A percentile compares a stretch with the other conserved stretches of the same genome.
Conservation (phyloP, 2,888 invertebrate species). For the Lithodes maja region DNA sequence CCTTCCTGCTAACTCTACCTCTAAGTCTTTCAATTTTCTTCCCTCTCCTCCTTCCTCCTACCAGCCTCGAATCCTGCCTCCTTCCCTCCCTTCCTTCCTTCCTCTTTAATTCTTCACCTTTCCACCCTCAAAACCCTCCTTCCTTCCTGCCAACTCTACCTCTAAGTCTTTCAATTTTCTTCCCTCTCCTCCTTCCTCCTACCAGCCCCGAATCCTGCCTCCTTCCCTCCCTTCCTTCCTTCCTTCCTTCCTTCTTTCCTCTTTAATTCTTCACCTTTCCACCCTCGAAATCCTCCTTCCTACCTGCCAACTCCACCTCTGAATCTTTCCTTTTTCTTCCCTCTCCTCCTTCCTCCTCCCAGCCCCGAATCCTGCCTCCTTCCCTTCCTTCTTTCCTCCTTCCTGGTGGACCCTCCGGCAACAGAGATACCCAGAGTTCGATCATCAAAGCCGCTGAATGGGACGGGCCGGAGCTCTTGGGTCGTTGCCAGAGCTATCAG, state of each 20-base stretch:
- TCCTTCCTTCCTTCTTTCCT: background rate
- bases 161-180: background rate
- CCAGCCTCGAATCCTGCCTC: background rate
- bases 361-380: background rate
- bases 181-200: background rate
- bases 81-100: background rate
- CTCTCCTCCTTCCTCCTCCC: background rate
- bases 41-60: background rate
- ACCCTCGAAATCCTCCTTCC: background rate
- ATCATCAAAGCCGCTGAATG: slow-evolving; percentile 1
- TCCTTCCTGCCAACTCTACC: background rate
- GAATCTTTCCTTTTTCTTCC: background rate
- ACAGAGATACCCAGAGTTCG: background rate
- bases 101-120: background rate
- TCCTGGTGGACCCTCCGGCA: background rate
- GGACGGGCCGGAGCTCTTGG: background rate
- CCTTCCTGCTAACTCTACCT: background rate
- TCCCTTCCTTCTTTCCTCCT: background rate
- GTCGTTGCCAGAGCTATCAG: background rate
- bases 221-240: background rate
- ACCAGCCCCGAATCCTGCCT: background rate
- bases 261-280: background rate
- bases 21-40: background rate
- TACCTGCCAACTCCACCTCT: background rate
- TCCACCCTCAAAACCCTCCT: background rate